phyloP scores from a whole-genome alignment of 2,888 invertebrate genomes.

The Tipula helvola region DNA sequence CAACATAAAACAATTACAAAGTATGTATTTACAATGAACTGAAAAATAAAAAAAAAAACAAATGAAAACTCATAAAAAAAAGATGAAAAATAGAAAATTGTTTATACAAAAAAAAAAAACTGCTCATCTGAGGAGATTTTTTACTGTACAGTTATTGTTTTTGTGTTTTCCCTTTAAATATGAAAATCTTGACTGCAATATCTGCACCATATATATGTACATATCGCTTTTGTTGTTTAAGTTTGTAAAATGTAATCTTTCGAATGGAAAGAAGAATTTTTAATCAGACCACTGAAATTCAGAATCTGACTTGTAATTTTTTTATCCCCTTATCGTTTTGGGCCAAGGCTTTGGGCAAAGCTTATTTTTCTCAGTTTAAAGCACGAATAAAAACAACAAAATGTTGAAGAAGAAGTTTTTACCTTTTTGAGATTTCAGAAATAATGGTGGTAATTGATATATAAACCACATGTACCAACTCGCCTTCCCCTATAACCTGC shows the following conservation, averaged over 20 bases:
- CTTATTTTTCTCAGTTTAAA: too few relatives aligned
- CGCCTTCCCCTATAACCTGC: too few relatives aligned
- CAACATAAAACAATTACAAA: slow-evolving; percentile 4
- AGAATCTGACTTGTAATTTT: too few relatives aligned
- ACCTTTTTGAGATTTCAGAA: too few relatives aligned
- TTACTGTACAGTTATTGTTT: neutral
- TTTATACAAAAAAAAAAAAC: neutral
- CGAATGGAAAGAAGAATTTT: neutral
- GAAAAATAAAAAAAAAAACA: neutral
- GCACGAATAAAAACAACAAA: too few relatives aligned
- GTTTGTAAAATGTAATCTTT: neutral
- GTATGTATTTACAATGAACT: neutral
- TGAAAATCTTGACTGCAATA: neutral
- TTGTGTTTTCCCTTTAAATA: neutral
- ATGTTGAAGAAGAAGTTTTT: too few relatives aligned
- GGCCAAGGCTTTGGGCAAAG: too few relatives aligned
- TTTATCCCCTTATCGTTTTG: too few relatives aligned
- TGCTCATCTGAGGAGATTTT: neutral
- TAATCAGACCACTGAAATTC: too few relatives aligned
- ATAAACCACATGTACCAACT: too few relatives aligned
- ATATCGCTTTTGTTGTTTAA: neutral
- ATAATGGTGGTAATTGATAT: too few relatives aligned
- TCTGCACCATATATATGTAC: neutral
- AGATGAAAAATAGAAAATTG: neutral
- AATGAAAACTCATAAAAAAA: neutral